phyloP scores from a whole-genome alignment of 1,140 invertebrate genomes.

The Brachionus koreanus region DNA sequence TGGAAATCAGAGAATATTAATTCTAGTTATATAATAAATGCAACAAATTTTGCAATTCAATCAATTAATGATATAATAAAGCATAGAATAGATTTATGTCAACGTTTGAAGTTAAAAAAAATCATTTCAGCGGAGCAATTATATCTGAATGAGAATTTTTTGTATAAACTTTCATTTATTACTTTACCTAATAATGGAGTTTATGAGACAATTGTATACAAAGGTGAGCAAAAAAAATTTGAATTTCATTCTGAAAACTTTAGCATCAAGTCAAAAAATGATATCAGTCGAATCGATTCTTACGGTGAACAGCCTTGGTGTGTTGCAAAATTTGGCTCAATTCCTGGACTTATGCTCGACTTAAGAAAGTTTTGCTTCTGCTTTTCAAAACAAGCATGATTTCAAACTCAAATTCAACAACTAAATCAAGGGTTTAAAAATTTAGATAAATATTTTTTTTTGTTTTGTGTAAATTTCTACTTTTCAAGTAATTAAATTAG shows the following conservation, averaged over 20 bases:
- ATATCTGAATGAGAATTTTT: conserved; percentile 62
- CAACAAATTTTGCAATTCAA: conserved; percentile 63
- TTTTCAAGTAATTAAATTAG: too few species aligned
- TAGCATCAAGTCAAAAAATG: conserved; percentile 65
- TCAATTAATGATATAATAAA: conserved; percentile 67
- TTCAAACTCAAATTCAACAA: too few species aligned
- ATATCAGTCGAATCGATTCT: conserved; percentile 80
- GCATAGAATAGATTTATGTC: conserved; percentile 65
- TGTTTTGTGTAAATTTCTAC: too few species aligned
- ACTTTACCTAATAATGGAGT: conserved; percentile 70
- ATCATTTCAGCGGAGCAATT: conserved; percentile 69
- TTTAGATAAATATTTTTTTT: too few species aligned
- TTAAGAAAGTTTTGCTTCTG: conserved; percentile 34
- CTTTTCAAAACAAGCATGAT: background rate
- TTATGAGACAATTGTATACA: conserved; percentile 71
- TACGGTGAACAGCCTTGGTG: conserved; percentile 62
- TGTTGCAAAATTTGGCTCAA: background rate
- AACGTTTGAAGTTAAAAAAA: conserved; percentile 61
- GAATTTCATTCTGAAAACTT: conserved; percentile 61
- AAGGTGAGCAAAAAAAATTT: conserved; percentile 58
- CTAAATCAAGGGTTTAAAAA: too few species aligned
- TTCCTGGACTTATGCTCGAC: background rate
- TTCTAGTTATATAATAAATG: conserved; percentile 55
- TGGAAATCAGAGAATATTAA: conserved; percentile 59
- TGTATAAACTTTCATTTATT: conserved; percentile 73